These are phyloP conservation scores for Carettochelys insculpta DNA, from an alignment of 2,113 vertebrate genomes.

Conservation along the genomic window DNA sequence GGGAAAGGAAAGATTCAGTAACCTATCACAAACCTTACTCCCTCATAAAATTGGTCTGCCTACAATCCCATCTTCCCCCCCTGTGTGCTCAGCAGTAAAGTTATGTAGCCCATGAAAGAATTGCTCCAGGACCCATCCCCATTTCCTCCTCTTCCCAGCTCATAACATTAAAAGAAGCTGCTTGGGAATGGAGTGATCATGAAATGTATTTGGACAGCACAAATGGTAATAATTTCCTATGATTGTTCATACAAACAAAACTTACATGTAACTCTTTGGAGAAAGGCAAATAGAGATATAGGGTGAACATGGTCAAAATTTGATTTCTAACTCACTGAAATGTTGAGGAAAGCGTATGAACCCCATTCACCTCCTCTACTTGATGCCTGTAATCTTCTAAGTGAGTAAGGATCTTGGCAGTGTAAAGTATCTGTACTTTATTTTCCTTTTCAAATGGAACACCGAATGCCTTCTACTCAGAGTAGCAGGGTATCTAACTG, in stretches of 20 bases:
- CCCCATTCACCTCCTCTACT: slow-evolving; percentile 1
- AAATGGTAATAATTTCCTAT: background rate
- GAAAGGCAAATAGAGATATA: slow-evolving; percentile 17
- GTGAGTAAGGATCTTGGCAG: slow-evolving; percentile 14
- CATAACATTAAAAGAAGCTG: background rate
- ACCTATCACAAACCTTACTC: background rate
- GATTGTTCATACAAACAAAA: background rate
- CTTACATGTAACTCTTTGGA: slow-evolving; percentile 6
- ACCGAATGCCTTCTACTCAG: slow-evolving; percentile 42
- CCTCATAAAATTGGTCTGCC: slow-evolving; percentile 20
- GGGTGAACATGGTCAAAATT: slow-evolving; percentile 4
- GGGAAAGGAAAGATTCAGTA: background rate
- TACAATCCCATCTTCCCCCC: background rate
- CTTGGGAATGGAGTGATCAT: background rate
- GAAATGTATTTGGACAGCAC: slow-evolving; percentile 27
- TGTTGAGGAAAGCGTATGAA: slow-evolving; percentile 29
- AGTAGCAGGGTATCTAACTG: slow-evolving; percentile 34
- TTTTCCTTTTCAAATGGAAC: slow-evolving; percentile 22
- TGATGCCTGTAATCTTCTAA: slow-evolving; percentile 24
- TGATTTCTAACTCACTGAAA: slow-evolving; percentile 47
- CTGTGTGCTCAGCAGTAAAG: background rate
- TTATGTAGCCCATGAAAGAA: background rate
- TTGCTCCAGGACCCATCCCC: background rate
- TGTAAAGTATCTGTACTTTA: slow-evolving; percentile 14
- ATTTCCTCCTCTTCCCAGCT: background rate